These are phyloP conservation scores for Agrochola litura DNA, from an alignment of 2,888 invertebrate genomes.

Conservation along the genomic window DNA sequence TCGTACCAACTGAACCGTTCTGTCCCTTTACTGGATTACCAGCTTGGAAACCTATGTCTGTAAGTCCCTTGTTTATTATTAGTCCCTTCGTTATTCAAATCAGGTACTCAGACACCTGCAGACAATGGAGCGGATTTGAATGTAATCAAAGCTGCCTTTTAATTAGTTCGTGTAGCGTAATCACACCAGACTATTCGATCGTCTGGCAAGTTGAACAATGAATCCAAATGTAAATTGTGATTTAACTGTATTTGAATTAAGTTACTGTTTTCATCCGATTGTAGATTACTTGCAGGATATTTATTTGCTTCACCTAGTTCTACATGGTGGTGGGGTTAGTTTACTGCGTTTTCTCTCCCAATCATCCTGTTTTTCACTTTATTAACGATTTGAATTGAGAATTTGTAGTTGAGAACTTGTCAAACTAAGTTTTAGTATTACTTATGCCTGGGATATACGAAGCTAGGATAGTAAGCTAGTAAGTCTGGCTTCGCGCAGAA, in stretches of 20 bases:
- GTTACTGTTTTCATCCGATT: not conserved
- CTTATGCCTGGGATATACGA: not conserved
- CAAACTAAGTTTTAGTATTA: not conserved
- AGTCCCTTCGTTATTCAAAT: conserved; percentile 1
- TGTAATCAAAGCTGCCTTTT: conserved; percentile 21
- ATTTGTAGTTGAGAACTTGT: not conserved
- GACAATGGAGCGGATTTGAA: conserved; percentile 42
- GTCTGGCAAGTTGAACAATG: conserved; percentile 20
- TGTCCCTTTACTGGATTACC: not conserved
- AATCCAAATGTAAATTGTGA: conserved; percentile 9
- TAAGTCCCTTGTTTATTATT: not conserved
- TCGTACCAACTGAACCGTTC: not conserved
- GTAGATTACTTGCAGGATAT: not conserved
- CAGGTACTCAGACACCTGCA: conserved; percentile 10
- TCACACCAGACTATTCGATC: conserved; percentile 17
- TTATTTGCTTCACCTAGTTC: not conserved
- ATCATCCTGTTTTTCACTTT: not conserved
- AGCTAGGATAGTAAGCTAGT: no score
- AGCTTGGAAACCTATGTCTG: not conserved
- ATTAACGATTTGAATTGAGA: not conserved
- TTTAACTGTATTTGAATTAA: conserved; percentile 20
- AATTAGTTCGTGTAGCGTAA: conserved; percentile 25
- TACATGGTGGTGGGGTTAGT: not conserved
- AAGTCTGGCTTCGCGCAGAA: no score
- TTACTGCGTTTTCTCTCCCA: not conserved